Percentiles rank a stretch among this genome's conserved stretches.
These are phyloP conservation scores for Molossus molossus DNA, from an alignment of 2,797 vertebrate genomes.

Conservation along the genomic window DNA sequence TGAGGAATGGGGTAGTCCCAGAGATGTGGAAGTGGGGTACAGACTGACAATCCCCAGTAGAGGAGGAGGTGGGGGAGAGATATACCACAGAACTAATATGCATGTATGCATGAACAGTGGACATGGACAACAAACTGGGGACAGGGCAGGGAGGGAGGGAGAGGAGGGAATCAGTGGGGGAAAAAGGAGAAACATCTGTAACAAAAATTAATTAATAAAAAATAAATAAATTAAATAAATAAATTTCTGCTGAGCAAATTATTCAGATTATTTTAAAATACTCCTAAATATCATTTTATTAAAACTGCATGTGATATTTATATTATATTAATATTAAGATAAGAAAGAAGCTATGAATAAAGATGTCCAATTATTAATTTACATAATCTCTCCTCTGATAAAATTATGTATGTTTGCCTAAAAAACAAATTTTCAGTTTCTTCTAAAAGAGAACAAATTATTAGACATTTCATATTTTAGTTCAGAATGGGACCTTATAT, in stretches of 20 bases:
- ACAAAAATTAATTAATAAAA: too few relatives aligned
- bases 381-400: not conserved
- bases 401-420: not conserved
- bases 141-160: too few relatives aligned
- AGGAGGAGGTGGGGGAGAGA: too few relatives aligned
- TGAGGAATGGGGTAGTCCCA: too few relatives aligned
- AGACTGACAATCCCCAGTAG: too few relatives aligned
- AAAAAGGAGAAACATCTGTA: too few relatives aligned
- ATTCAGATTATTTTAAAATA: not conserved
- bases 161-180: too few relatives aligned
- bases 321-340: constrained; percentile 6
- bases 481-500: not conserved
- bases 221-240: too few relatives aligned
- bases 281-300: not conserved
- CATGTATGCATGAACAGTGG: too few relatives aligned
- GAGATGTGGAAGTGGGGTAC: too few relatives aligned
- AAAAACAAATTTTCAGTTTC: not conserved
- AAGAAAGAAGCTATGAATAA: not conserved
- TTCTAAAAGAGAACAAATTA: not conserved
- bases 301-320: not conserved
- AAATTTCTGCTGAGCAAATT: not conserved
- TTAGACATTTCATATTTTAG: not conserved
- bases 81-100: too few relatives aligned
- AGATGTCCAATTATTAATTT: not conserved
- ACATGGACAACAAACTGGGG: too few relatives aligned